phyloP scores from a whole-genome alignment of 2,113 vertebrate genomes.

The Eptatretus burgeri region DNA sequence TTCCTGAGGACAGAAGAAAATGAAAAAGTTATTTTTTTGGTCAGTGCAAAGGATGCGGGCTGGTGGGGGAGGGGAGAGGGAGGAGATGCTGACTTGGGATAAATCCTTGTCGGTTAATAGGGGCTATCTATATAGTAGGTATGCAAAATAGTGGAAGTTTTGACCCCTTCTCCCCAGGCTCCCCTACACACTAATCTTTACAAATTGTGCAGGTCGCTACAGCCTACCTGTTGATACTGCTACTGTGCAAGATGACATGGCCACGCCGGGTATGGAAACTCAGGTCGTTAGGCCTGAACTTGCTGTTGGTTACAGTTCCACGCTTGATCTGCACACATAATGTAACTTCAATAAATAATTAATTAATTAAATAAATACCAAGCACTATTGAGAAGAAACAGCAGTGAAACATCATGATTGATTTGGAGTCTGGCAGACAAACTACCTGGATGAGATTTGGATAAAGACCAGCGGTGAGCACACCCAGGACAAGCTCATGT shows the following conservation, averaged over 20 bases:
- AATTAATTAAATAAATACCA: too few relatives aligned
- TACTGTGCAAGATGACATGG: constrained; percentile 55
- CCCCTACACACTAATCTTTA: too few relatives aligned
- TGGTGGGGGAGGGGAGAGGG: background rate
- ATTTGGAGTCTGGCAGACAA: too few relatives aligned
- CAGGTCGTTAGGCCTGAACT: constrained; percentile 48
- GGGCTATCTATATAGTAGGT: too few relatives aligned
- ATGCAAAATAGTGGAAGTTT: too few relatives aligned
- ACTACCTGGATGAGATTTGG: constrained; percentile 82
- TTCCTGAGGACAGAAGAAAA: constrained; percentile 18
- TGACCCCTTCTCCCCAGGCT: too few relatives aligned
- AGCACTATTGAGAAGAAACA: too few relatives aligned
- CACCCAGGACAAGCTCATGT: constrained; percentile 57
- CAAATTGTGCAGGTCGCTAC: background rate
- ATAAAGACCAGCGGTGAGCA: constrained; percentile 66
- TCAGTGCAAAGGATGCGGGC: background rate
- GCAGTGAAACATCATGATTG: too few relatives aligned
- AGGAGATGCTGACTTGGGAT: background rate
- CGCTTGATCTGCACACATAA: background rate
- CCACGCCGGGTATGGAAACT: constrained; percentile 33
- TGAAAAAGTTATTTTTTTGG: background rate
- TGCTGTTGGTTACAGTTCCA: constrained; percentile 16
- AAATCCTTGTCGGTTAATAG: background rate
- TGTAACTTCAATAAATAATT: background rate
- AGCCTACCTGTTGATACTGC: constrained; percentile 56